Evolutionary conservation across 2,797 vertebrate genomes (phyloP).

Genomic region (Sebastes oblongus): DNA sequence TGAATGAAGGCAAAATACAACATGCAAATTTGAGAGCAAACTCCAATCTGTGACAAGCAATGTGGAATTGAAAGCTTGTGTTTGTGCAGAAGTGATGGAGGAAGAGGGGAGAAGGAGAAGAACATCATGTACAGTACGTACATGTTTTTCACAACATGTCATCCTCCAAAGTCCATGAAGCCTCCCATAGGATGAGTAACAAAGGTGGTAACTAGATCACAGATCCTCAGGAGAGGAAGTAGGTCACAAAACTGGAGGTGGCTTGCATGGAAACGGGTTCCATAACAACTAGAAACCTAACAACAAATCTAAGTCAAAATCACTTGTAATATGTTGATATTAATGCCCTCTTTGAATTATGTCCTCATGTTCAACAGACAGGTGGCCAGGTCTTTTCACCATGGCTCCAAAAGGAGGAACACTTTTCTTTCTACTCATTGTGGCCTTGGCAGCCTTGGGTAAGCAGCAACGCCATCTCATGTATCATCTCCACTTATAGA

Average conservation of each 20-base stretch:
- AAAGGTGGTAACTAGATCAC: conserved; percentile 49
- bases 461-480: conserved; percentile 6
- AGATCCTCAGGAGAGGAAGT: conserved; percentile 61
- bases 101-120: neutral
- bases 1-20: neutral
- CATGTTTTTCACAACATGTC: conserved; percentile 70
- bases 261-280: conserved; percentile 55
- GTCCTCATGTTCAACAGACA: neutral
- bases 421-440: conserved; percentile 44
- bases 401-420: conserved; percentile 62
- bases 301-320: neutral
- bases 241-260: conserved; percentile 24
- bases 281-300: conserved; percentile 35
- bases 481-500: neutral
- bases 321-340: neutral
- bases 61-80: neutral
- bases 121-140: neutral
- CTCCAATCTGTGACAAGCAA: neutral
- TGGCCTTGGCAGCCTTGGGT: conserved; percentile 60
- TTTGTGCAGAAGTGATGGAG: neutral
- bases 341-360: neutral
- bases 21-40: conserved; percentile 25
- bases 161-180: conserved; percentile 42
- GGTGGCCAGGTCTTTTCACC: neutral
- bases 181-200: conserved; percentile 45